phyloP scores from a whole-genome alignment of 2,113 vertebrate genomes.

The Syngnathus typhle region DNA sequence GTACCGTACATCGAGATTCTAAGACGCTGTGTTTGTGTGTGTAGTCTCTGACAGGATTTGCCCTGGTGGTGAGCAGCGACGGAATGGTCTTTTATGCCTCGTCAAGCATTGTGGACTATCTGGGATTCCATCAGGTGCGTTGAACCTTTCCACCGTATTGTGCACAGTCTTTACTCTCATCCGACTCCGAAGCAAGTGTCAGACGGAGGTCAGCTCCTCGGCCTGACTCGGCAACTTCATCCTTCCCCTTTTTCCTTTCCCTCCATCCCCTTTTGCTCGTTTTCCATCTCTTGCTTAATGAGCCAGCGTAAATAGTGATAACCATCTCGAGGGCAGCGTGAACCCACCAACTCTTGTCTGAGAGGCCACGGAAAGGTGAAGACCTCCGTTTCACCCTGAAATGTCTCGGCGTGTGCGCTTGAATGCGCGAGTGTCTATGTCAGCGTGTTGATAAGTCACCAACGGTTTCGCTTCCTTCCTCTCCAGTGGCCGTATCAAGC shows the following conservation, averaged over 20 bases:
- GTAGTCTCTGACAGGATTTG: conserved; percentile 91
- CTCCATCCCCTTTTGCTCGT: not conserved
- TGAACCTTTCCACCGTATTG: not conserved
- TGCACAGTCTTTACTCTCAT: not conserved
- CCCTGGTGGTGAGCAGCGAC: conserved; percentile 88
- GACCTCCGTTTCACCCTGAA: conserved; percentile 45
- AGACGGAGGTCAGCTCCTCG: conserved; percentile 4
- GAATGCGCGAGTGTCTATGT: conserved; percentile 13
- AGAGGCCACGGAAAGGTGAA: conserved; percentile 45
- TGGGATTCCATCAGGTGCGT: conserved; percentile 96
- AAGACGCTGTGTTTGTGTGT: conserved; percentile 44
- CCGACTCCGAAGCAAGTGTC: conserved; percentile 8
- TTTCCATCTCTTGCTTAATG: conserved; percentile 8
- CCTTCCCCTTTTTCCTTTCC: conserved; percentile 5
- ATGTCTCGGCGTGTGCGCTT: conserved; percentile 14
- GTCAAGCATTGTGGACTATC: conserved; percentile 89
- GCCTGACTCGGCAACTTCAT: conserved; percentile 12
- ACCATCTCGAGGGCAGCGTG: conserved; percentile 15
- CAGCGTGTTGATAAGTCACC: conserved; percentile 36
- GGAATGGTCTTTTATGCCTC: conserved; percentile 96
- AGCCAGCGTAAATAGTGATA: conserved; percentile 2
- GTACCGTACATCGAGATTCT: not conserved
- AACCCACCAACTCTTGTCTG: conserved; percentile 17
- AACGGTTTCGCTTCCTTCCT: conserved; percentile 36
- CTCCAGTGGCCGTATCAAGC: conserved; percentile 18